Evolutionary conservation across 1,140 invertebrate species (phyloP).

Genomic region (Drosophila santomea): DNA sequence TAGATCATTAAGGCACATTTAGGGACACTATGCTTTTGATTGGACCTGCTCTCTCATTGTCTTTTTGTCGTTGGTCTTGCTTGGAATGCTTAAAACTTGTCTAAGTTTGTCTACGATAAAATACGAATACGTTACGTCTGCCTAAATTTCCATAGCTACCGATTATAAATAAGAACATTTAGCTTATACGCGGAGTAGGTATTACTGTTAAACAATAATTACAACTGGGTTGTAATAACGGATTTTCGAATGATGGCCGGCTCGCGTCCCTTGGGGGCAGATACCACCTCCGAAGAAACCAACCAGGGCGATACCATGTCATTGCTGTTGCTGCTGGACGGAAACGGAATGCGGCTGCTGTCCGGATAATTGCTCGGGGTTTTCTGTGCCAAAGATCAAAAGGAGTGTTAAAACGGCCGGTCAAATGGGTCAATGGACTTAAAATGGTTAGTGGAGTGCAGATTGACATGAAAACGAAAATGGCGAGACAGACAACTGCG

Average conservation of each 20-base stretch:
- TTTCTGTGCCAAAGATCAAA: conserved; percentile 83
- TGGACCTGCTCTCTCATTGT: conserved; percentile 79
- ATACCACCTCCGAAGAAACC: conserved; percentile 89
- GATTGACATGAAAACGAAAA: conserved; percentile 59
- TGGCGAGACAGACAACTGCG: conserved; percentile 33
- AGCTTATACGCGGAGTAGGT: conserved; percentile 61
- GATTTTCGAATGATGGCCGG: conserved; percentile 91
- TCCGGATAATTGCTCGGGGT: conserved; percentile 83
- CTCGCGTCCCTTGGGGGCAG: conserved; percentile 88
- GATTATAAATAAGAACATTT: conserved; percentile 77
- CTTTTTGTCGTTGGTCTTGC: conserved; percentile 56
- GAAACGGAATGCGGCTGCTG: conserved; percentile 81
- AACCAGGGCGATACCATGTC: conserved; percentile 90
- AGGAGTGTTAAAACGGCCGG: conserved; percentile 19
- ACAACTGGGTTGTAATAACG: conserved; percentile 93
- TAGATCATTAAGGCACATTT: conserved; percentile 81
- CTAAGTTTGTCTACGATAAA: conserved; percentile 66
- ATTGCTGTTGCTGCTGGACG: conserved; percentile 76
- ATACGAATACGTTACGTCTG: conserved; percentile 48
- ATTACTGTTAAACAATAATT: conserved; percentile 82
- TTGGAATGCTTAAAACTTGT: conserved; percentile 76
- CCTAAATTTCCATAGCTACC: conserved; percentile 57
- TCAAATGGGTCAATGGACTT: conserved; percentile 9
- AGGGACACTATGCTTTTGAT: conserved; percentile 79
- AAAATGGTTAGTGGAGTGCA: conserved; percentile 33